Percentiles rank a stretch among this genome's conserved stretches.
Evolutionary conservation across 2,113 vertebrate species (phyloP).

Genomic region (Chaetorhynchus papuensis): DNA sequence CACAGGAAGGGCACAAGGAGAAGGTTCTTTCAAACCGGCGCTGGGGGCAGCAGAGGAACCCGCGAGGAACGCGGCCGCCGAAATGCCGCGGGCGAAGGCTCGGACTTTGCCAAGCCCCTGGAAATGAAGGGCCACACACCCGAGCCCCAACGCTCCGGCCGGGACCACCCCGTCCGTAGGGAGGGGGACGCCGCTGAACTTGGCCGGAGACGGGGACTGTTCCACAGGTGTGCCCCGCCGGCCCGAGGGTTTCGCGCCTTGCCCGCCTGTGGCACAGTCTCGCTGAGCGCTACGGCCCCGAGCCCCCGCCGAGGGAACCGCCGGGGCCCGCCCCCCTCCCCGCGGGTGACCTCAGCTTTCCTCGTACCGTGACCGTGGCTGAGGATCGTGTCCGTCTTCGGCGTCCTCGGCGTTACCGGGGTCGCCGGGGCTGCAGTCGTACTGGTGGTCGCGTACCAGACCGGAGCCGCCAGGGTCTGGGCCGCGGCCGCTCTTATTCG

Average conservation of each 20-base stretch:
- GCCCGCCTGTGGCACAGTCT: not conserved
- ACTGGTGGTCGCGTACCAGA: accelerated
- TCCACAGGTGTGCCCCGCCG: not conserved
- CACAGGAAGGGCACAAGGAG: not conserved
- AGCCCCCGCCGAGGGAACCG: not conserved
- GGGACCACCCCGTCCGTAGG: not conserved
- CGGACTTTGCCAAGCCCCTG: not conserved
- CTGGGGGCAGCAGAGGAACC: not conserved
- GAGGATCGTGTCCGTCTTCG: not conserved
- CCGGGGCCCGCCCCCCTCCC: not conserved
- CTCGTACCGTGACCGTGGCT: not conserved
- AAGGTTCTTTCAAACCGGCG: not conserved
- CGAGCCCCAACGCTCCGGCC: not conserved
- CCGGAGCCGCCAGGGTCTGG: accelerated
- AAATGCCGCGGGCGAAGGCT: not conserved
- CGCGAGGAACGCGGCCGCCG: not conserved
- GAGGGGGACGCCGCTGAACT: no score
- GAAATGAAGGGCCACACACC: not conserved
- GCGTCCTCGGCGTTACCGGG: not conserved
- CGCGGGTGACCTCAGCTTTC: not conserved
- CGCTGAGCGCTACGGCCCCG: not conserved
- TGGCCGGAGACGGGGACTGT: not conserved
- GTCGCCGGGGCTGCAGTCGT: not conserved
- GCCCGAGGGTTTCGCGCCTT: not conserved
- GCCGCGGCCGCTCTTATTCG: not conserved